These are phyloP conservation scores for Anthopleura xanthogrammica DNA, from an alignment of 92 coral and sea anemone genomes.

Conservation along the genomic window DNA sequence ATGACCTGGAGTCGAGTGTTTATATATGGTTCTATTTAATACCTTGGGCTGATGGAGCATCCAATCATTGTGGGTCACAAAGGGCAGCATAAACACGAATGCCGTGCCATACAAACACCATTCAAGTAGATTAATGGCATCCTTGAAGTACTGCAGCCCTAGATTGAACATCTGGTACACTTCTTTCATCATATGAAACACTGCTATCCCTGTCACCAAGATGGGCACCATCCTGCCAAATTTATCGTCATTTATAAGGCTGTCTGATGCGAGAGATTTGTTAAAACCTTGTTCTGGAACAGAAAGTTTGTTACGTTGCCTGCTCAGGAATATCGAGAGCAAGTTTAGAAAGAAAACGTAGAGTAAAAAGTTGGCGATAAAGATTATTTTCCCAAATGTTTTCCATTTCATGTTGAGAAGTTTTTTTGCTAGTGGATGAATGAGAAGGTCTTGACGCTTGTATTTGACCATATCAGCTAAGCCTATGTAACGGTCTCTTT, in stretches of 20 bases:
- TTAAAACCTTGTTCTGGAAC: not conserved
- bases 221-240: not conserved
- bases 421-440: slow-evolving; percentile 77
- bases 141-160: slow-evolving; percentile 50
- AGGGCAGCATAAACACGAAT: slow-evolving; percentile 62
- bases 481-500: slow-evolving; percentile 60
- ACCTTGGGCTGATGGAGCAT: slow-evolving; percentile 16
- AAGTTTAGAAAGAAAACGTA: slow-evolving; percentile 54
- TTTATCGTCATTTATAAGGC: not conserved
- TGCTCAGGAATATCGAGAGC: slow-evolving; percentile 47
- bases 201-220: slow-evolving; percentile 41
- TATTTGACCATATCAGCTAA: slow-evolving; percentile 65
- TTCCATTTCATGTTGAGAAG: slow-evolving; percentile 76
- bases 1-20: not conserved
- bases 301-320: slow-evolving; percentile 31
- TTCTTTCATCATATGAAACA: slow-evolving; percentile 61
- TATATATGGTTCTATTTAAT: not conserved
- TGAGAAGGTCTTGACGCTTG: slow-evolving; percentile 65
- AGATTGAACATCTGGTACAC: slow-evolving; percentile 54
- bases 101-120: slow-evolving; percentile 78
- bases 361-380: slow-evolving; percentile 52
- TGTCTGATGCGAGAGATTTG: not conserved
- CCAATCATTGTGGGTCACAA: slow-evolving; percentile 6
- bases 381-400: slow-evolving; percentile 63
- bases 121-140: slow-evolving; percentile 65